These are phyloP conservation scores for Elanus axillaris DNA, from an alignment of 2,113 vertebrate genomes.

Conservation along the genomic window DNA sequence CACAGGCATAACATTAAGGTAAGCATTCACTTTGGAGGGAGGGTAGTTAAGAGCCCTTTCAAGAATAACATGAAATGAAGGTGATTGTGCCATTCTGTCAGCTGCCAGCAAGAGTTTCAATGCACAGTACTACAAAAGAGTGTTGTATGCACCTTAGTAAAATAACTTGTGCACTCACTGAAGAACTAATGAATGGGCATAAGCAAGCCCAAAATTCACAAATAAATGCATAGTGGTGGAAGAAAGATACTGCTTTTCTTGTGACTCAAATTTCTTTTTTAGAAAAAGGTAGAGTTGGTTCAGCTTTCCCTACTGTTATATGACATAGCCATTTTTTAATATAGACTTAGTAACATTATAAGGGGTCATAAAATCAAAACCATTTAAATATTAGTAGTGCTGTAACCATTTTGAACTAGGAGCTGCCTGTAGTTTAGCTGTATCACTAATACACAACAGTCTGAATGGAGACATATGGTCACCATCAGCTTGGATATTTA, in stretches of 20 bases:
- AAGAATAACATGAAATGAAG: neutral
- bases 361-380: neutral
- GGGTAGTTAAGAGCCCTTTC: neutral
- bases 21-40: neutral
- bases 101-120: neutral
- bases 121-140: neutral
- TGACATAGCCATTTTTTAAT: neutral
- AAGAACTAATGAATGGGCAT: neutral
- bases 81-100: neutral
- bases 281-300: neutral
- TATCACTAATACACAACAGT: conserved; percentile 35
- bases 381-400: conserved; percentile 11
- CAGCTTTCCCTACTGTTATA: neutral
- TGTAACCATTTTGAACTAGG: conserved; percentile 40
- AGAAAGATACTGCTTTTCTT: neutral
- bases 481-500: conserved; percentile 72
- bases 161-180: neutral
- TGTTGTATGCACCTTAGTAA: neutral
- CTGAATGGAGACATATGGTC: conserved; percentile 72
- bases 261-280: neutral
- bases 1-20: neutral
- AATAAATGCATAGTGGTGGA: neutral
- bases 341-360: neutral
- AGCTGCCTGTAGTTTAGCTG: conserved; percentile 41
- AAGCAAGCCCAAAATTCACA: neutral